These are phyloP conservation scores for Andrena dorsata DNA, from an alignment of 2,888 invertebrate species.

Conservation along the genomic window DNA sequence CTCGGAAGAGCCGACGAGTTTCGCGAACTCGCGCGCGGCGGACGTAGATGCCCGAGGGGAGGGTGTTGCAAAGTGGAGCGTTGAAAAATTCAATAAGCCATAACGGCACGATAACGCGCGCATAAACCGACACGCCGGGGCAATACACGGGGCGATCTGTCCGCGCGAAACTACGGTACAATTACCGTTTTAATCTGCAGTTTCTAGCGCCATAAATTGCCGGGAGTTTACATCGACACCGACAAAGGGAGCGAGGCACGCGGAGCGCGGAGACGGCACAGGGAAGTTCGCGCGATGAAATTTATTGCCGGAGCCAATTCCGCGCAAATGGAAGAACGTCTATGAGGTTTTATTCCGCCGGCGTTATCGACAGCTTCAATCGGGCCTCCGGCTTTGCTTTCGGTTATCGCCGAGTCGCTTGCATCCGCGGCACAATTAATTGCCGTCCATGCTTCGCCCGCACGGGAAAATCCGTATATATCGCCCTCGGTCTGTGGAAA, in stretches of 20 bases:
- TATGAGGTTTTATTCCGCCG: slow-evolving; percentile 62
- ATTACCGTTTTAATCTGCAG: slow-evolving; percentile 62
- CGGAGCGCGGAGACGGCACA: slow-evolving; percentile 35
- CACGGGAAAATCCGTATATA: slow-evolving; percentile 18
- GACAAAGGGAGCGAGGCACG: slow-evolving; percentile 58
- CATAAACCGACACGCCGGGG: slow-evolving; percentile 32
- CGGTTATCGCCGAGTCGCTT: slow-evolving; percentile 36
- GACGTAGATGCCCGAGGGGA: neutral
- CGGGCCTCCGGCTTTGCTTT: slow-evolving; percentile 21
- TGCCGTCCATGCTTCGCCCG: slow-evolving; percentile 27
- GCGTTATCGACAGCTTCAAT: slow-evolving; percentile 55
- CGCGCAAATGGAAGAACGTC: slow-evolving; percentile 59
- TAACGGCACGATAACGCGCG: slow-evolving; percentile 40
- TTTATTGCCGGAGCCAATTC: slow-evolving; percentile 64
- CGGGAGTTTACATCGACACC: slow-evolving; percentile 53
- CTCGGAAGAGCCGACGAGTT: too few relatives aligned
- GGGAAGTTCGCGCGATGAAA: slow-evolving; percentile 67
- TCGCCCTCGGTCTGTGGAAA: neutral
- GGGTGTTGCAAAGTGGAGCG: neutral
- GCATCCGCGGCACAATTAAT: slow-evolving; percentile 51
- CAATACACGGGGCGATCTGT: slow-evolving; percentile 44
- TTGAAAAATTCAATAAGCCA: slow-evolving; percentile 47
- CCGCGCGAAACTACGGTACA: slow-evolving; percentile 48
- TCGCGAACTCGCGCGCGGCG: neutral
- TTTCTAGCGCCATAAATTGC: slow-evolving; percentile 50